Evolutionary conservation across 2,888 invertebrate species (phyloP).

Genomic region (Hirtodrosophila duncani): DNA sequence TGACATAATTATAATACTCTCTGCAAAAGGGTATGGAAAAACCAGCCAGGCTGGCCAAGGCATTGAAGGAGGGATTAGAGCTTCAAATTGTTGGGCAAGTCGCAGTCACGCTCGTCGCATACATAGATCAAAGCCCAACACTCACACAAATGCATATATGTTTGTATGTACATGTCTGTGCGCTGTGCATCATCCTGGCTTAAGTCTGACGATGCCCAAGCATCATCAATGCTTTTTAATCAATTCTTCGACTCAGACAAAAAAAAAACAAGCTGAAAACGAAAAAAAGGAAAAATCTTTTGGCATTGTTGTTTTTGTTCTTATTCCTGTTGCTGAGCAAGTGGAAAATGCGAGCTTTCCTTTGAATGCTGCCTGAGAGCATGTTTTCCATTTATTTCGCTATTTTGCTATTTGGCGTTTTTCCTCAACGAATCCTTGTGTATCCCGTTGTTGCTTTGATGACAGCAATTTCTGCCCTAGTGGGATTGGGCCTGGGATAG

Average conservation of each 20-base stretch:
- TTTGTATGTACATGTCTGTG: slow-evolving; percentile 1
- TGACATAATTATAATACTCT: too few relatives aligned
- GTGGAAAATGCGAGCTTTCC: slow-evolving; percentile 61
- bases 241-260: slow-evolving; percentile 59
- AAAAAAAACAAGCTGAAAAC: slow-evolving; percentile 17
- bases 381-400: slow-evolving; percentile 43
- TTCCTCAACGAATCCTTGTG: slow-evolving; percentile 10
- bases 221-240: slow-evolving; percentile 52
- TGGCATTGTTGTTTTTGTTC: slow-evolving; percentile 9
- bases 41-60: slow-evolving; percentile 1
- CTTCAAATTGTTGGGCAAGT: slow-evolving; percentile 60
- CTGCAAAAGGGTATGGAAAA: too few relatives aligned
- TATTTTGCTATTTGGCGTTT: slow-evolving; percentile 31
- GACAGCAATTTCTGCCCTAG: slow-evolving; percentile 26
- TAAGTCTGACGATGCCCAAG: slow-evolving; percentile 29
- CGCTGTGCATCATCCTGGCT: slow-evolving; percentile 38
- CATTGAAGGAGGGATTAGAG: slow-evolving; percentile 52
- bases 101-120: slow-evolving; percentile 6
- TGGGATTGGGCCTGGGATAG: slow-evolving; percentile 12
- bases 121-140: slow-evolving; percentile 31
- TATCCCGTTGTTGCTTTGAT: slow-evolving; percentile 22
- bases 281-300: slow-evolving; percentile 39
- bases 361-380: slow-evolving; percentile 37
- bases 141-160: slow-evolving; percentile 9
- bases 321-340: slow-evolving; percentile 41